Evolutionary conservation across 2,113 vertebrate species (phyloP).

Genomic region (Saccopteryx leptura): DNA sequence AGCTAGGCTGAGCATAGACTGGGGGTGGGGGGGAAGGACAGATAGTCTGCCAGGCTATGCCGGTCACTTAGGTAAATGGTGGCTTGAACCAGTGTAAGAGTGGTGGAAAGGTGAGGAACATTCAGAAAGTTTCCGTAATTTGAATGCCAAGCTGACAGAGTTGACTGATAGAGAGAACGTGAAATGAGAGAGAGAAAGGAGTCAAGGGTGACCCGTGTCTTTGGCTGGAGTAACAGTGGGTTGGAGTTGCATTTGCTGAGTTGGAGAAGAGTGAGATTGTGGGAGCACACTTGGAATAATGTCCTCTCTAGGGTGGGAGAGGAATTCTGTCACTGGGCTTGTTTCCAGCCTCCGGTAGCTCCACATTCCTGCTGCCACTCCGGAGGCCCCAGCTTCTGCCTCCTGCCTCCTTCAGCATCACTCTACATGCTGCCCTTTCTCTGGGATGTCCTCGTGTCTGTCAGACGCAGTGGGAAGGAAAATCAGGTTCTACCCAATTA

Average conservation of each 20-base stretch:
- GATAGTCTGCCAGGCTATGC: background rate
- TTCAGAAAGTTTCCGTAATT: background rate
- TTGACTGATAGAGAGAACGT: background rate
- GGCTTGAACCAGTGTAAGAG: background rate
- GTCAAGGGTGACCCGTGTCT: background rate
- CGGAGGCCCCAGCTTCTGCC: background rate
- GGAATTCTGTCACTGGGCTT: fast-evolving
- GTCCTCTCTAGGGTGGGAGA: background rate
- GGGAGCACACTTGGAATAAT: background rate
- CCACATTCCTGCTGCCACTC: background rate
- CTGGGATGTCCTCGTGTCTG: slow-evolving; percentile 67
- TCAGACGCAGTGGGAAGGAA: slow-evolving; percentile 71
- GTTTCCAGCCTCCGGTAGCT: background rate
- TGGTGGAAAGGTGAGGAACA: background rate
- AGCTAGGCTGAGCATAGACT: background rate
- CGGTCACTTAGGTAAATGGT: background rate
- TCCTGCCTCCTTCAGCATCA: background rate
- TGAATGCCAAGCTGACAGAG: background rate
- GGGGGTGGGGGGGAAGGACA: background rate
- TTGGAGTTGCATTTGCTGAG: background rate
- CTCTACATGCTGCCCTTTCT: background rate
- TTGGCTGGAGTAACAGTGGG: background rate
- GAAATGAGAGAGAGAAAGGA: background rate
- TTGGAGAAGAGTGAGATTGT: fast-evolving
- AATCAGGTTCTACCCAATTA: slow-evolving; percentile 84